A percentile compares a stretch with the other conserved stretches of the same genome.
Evolutionary conservation across 2,113 vertebrate genomes (phyloP).

Genomic region (Odontophorus gujanensis): DNA sequence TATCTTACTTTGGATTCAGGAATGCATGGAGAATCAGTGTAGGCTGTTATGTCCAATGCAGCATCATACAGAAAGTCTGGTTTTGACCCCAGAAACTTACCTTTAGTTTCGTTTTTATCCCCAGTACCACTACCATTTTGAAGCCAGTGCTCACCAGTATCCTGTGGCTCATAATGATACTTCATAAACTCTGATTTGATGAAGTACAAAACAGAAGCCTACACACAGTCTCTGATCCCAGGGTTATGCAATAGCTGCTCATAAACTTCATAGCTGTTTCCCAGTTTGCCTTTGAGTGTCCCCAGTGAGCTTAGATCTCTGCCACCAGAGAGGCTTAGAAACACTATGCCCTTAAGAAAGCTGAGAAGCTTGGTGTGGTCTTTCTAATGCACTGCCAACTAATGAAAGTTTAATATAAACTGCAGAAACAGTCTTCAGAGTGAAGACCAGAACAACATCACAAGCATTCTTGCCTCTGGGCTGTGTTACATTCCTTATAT

Average conservation of each 20-base stretch:
- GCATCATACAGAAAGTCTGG: not conserved
- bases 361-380: not conserved
- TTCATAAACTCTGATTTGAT: not conserved
- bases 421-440: not conserved
- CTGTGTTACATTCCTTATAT: not conserved
- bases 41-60: not conserved
- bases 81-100: not conserved
- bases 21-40: not conserved
- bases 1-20: not conserved
- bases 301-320: not conserved
- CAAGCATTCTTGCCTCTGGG: not conserved
- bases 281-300: not conserved
- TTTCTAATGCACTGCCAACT: not conserved
- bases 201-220: not conserved
- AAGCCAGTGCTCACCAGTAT: rapidly evolving
- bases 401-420: slow-evolving; percentile 47
- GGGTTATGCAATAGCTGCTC: not conserved
- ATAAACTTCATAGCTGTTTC: not conserved
- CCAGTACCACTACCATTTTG: not conserved
- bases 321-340: not conserved
- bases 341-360: not conserved
- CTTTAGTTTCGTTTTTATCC: not conserved
- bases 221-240: rapidly evolving
- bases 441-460: not conserved
- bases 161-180: not conserved